phyloP scores from a whole-genome alignment of 2,888 invertebrate genomes.

The Cheilosia scutellata region DNA sequence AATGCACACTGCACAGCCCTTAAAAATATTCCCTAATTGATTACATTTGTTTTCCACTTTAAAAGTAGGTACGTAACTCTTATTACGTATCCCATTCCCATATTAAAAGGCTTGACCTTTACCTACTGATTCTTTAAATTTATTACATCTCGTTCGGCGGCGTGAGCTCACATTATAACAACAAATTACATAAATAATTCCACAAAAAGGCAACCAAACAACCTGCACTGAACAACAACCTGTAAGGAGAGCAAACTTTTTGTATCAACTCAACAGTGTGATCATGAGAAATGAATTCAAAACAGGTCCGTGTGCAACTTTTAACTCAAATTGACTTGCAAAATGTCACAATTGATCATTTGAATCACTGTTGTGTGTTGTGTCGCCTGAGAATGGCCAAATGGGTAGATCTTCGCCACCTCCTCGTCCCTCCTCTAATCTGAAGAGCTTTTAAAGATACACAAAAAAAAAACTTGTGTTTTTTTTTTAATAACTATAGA shows the following conservation, averaged over 20 bases:
- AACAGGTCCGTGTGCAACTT: conserved; percentile 56
- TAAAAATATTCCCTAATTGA: neutral
- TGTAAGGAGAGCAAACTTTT: conserved; percentile 48
- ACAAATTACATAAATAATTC: conserved; percentile 66
- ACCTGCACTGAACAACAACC: conserved; percentile 42
- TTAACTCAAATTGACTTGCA: conserved; percentile 55
- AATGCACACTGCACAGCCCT: neutral
- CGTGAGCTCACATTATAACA: conserved; percentile 31
- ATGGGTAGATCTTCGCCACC: conserved; percentile 38
- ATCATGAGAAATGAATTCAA: conserved; percentile 28
- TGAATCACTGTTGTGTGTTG: conserved; percentile 51
- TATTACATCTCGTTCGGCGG: conserved; percentile 38
- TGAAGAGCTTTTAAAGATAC: conserved; percentile 59
- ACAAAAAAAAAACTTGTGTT: neutral
- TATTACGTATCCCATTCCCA: neutral
- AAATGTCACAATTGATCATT: conserved; percentile 71
- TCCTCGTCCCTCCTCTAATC: neutral
- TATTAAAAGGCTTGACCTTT: conserved; percentile 52
- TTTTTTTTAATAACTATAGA: conserved; percentile 23
- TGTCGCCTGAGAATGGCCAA: conserved; percentile 50
- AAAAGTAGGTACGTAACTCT: neutral
- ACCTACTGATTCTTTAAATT: conserved; percentile 31
- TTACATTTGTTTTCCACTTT: neutral
- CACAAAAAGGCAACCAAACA: conserved; percentile 34
- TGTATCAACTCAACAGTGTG: conserved; percentile 26